These are phyloP conservation scores for Tanypteryx hageni DNA, from an alignment of 2,888 invertebrate species.

Conservation along the genomic window DNA sequence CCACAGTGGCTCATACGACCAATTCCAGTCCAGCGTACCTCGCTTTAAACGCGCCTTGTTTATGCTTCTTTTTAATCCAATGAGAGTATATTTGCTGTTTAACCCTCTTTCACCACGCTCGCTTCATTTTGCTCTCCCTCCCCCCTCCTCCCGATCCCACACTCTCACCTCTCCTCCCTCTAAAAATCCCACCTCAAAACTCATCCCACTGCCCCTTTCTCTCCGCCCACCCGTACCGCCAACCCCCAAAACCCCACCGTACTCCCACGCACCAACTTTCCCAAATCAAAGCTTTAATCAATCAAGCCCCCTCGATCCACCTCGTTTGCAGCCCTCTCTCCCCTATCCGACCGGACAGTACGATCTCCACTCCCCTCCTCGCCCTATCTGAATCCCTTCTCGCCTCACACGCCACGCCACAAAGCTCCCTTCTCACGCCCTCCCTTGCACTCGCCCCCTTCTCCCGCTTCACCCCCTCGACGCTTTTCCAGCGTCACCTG, in stretches of 20 bases:
- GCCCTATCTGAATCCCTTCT: neutral
- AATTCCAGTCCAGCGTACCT: neutral
- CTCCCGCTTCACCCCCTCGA: neutral
- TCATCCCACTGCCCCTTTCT: conserved; percentile 6
- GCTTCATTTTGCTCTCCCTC: neutral
- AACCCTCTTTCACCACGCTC: conserved; percentile 28
- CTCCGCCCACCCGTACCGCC: neutral
- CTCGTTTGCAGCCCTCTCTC: conserved; percentile 30
- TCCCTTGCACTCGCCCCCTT: neutral
- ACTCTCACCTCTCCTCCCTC: conserved; percentile 4
- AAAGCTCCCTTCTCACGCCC: neutral
- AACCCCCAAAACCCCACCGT: neutral
- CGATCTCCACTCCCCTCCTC: neutral
- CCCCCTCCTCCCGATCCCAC: neutral
- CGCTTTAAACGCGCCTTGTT: neutral
- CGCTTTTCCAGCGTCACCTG: conserved; percentile 55
- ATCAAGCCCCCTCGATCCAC: conserved; percentile 47
- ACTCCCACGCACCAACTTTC: neutral
- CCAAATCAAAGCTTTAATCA: conserved; percentile 63
- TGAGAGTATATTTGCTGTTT: conserved; percentile 46
- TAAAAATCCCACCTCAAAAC: neutral
- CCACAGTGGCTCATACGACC: neutral
- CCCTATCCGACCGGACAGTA: conserved; percentile 27
- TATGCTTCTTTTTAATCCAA: conserved; percentile 25
- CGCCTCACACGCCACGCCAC: neutral